Base-by-base conservation (phyloP, 2,797 vertebrate species). In the Galago senegalensis region DNA sequence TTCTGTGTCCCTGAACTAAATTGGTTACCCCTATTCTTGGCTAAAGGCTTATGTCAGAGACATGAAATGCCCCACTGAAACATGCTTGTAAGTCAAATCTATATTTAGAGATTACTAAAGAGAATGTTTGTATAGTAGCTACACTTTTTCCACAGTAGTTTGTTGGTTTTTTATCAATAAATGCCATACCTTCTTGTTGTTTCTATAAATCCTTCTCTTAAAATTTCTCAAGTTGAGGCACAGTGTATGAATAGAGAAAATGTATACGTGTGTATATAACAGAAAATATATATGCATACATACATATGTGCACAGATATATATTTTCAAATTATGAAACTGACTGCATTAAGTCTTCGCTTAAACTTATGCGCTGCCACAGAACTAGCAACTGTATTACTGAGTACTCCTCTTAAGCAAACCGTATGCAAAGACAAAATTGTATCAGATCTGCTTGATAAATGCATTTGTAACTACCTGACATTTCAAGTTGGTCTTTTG, bases 401-500 rank as follows among this genome's bases (percentile, higher is more conserved):
- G 13, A 79, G 31, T 20, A 79, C 20, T 86, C 1, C 3, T 77
- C n/a, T 75, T 63, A 77, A 79, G 34, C 3, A 90, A 93, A 65
- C 8, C 21, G 20, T 95, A 14, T 75, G 67, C 40, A 80, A 76
- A 86, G 69, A 73, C 31, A 72, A 91, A 93, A 75, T 49, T 37
- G n/a, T 77, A 1, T 89, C 16, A 34, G 4, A 53, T 3, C 2
- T 60, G 8, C 70, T 91, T 84, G 34, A 80, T 25, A 67, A 72
- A 93, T 58, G 14, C 40, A 87, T 84, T 85, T 95, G 14, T 25
- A 63, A 81, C 49, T 81, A 87, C 0, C 43, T 93, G 40, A 25
- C 25, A 91, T 87, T 80, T 91, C 43, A 75, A 93, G 90, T 31
- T 12, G 83, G 17, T 53, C 60, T 81, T 93, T 79, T 34, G 43